Conservation (phyloP, 2,888 invertebrate genomes). For the Amphipyra berbera region DNA sequence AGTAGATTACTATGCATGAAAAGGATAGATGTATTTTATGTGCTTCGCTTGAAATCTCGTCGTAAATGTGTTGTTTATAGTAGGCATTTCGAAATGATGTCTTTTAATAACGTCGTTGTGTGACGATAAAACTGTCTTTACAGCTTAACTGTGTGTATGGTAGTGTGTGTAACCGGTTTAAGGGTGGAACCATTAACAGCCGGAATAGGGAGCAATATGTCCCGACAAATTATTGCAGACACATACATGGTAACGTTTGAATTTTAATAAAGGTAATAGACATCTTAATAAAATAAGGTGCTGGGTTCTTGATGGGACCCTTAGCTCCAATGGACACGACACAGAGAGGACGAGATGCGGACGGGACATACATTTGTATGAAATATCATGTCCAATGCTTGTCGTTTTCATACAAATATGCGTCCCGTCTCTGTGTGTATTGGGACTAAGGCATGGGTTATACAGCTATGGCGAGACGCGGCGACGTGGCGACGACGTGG, state of each 20-base stretch:
- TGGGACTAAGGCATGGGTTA: too few species aligned
- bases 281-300: neutral
- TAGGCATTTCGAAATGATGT: slow-evolving; percentile 76
- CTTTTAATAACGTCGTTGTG: slow-evolving; percentile 64
- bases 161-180: slow-evolving; percentile 21
- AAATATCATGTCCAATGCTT: too few species aligned
- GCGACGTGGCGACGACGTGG: too few species aligned
- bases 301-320: too few species aligned
- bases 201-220: slow-evolving; percentile 32
- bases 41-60: slow-evolving; percentile 59
- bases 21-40: slow-evolving; percentile 41
- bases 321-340: too few species aligned
- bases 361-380: too few species aligned
- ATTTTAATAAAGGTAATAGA: slow-evolving; percentile 1
- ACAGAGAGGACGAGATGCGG: too few species aligned
- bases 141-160: slow-evolving; percentile 29
- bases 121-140: slow-evolving; percentile 56
- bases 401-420: too few species aligned
- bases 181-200: slow-evolving; percentile 18
- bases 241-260: slow-evolving; percentile 3
- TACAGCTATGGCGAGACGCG: too few species aligned
- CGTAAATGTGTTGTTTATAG: slow-evolving; percentile 78
- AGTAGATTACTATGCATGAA: slow-evolving; percentile 20
- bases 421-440: too few species aligned
- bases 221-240: slow-evolving; percentile 33